Percentiles rank a stretch among this genome's conserved stretches.
Conservation (phyloP, 2,797 vertebrate species). For the Chiroxiphia lanceolata region DNA sequence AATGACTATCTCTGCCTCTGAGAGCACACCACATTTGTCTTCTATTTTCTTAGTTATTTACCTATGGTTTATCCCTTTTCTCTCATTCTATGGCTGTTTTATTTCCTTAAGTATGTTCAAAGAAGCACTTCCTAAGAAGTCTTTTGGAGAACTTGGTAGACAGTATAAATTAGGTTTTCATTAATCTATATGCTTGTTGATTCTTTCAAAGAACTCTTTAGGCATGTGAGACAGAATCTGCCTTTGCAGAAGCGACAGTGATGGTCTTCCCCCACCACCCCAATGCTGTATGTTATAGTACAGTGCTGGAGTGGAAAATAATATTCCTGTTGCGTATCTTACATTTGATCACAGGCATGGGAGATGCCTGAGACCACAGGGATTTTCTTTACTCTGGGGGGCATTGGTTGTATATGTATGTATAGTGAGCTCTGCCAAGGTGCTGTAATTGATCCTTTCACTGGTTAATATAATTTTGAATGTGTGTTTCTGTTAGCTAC, state of each 20-base stretch:
- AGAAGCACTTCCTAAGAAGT: not conserved
- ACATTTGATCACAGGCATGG: not conserved
- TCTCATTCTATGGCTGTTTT: not conserved
- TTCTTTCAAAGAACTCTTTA: not conserved
- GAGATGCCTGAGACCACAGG: not conserved
- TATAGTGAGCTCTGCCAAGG: not conserved
- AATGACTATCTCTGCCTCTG: not conserved
- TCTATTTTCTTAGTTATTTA: not conserved
- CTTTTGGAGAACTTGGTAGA: not conserved
- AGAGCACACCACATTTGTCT: not conserved
- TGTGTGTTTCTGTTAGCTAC: not conserved
- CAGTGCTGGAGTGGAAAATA: not conserved
- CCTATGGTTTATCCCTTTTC: not conserved
- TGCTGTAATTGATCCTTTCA: not conserved
- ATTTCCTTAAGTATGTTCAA: not conserved
- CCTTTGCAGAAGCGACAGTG: not conserved
- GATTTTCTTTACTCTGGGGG: not conserved
- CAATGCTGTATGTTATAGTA: not conserved
- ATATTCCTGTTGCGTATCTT: not conserved
- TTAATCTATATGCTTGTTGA: not conserved
- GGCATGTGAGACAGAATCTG: not conserved
- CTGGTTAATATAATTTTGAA: not conserved
- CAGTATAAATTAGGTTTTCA: not conserved
- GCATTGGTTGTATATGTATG: not conserved
- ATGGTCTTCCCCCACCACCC: fast-evolving